Base-by-base conservation (phyloP, 2,113 vertebrate genomes). In the Nesospiza acunhae region DNA sequence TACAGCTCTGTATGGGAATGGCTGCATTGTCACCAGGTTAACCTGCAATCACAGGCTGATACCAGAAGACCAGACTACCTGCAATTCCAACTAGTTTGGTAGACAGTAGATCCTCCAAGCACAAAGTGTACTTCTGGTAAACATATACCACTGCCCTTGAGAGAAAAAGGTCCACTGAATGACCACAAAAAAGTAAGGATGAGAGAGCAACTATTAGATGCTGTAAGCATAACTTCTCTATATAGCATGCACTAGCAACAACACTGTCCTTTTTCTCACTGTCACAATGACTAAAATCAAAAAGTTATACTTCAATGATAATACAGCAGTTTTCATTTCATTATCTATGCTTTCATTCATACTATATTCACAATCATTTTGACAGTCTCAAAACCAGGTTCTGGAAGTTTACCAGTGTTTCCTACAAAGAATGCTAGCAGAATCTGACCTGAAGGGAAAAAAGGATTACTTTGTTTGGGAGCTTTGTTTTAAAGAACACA, bases 1-100 rank as follows among this genome's bases (percentile, higher is more conserved):
- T 4, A 52, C 0, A 83, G 13, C 22, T 82, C 53, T 49, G 22
- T 28, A n/a, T 0, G 4, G 62, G 27, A 79, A 79, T 0, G 1
- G 41, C 17, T 11, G 1, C 0, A 2, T 4, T 44, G n/a, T 14
- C 55, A 41, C 30, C 20, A 68, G 7, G 11, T 42, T 50, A 70
- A 55, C 30, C 50, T 52, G 52, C 13, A 27, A 44, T 46, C 41
- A 62, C 20, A 60, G n/a, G 41, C 24, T 35, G 28, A 44, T 16
- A 78, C 4, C 26, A 53, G 56, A 86, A 85, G 14, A 11, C 23
- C 64, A 37, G 19, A 63, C 11, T 66, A 91, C 59, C 28, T 52
- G 41, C 70, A 69, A 6, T 69, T 64, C 56, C 8, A 1, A 23
- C 8, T 16, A 30, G n/a, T 39, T 31, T 18, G 17, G 31, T 13